These are phyloP conservation scores for Zoanthus gigantus DNA, from an alignment of 92 coral and sea anemone species.

Conservation along the genomic window DNA sequence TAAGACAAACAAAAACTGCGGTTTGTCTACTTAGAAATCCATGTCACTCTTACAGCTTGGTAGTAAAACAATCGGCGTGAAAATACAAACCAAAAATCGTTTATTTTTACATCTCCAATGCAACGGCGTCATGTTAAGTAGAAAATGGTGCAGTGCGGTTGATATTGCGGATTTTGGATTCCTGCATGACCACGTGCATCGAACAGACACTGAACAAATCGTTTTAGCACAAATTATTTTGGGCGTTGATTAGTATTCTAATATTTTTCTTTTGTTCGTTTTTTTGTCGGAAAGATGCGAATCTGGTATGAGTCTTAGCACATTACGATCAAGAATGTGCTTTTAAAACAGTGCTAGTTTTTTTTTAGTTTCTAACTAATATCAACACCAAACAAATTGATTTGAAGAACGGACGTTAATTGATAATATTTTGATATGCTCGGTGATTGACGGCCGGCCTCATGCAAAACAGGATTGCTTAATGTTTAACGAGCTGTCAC, in stretches of 20 bases:
- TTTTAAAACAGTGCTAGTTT: not conserved
- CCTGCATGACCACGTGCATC: not conserved
- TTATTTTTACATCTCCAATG: not conserved
- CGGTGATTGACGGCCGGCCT: constrained; percentile 48
- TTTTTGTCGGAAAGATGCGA: constrained; percentile 12
- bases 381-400: not conserved
- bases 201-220: constrained; percentile 1
- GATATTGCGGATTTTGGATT: not conserved
- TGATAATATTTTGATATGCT: constrained; percentile 26
- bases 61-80: not conserved
- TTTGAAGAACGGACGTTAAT: not conserved
- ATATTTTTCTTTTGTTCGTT: constrained; percentile 29
- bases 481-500: constrained; percentile 46
- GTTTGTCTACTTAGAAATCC: not conserved
- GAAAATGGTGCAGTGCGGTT: not conserved
- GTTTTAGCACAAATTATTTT: constrained; percentile 18
- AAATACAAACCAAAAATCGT: not conserved
- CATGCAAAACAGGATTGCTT: constrained; percentile 36
- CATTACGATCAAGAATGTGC: not conserved
- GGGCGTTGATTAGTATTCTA: constrained; percentile 26
- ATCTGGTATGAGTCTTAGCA: not conserved
- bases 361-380: not conserved
- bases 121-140: not conserved
- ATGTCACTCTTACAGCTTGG: not conserved
- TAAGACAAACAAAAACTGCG: not conserved